Conservation (phyloP, 2,113 vertebrate species). For the Butorides virescens region DNA sequence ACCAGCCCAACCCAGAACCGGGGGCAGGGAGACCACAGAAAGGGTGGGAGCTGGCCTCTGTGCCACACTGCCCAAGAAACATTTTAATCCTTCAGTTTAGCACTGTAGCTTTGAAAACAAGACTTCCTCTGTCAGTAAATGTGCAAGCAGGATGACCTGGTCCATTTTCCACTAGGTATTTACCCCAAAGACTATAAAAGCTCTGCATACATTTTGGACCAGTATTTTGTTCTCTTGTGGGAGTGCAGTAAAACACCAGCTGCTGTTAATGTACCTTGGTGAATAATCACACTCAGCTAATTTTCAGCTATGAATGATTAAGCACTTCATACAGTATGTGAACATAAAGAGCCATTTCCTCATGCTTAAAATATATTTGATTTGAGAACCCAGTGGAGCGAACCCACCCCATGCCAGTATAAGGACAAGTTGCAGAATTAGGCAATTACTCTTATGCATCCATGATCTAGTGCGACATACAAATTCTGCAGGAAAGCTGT, state of each 20-base stretch:
- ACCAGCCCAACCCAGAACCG: not conserved
- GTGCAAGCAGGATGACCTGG: not conserved
- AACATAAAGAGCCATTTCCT: slow-evolving; percentile 44
- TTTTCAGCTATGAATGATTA: slow-evolving; percentile 66
- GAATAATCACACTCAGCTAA: slow-evolving; percentile 62
- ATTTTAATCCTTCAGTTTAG: not conserved
- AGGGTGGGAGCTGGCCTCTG: not conserved
- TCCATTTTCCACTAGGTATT: not conserved
- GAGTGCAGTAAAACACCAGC: slow-evolving; percentile 46
- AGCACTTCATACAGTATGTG: slow-evolving; percentile 47
- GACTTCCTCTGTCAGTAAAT: not conserved
- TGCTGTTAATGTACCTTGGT: slow-evolving; percentile 63
- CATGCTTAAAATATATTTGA: slow-evolving; percentile 48
- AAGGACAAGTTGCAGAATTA: not conserved
- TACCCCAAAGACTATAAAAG: not conserved
- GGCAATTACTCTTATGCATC: not conserved
- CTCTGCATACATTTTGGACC: not conserved
- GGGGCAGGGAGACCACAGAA: not conserved
- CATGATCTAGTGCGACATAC: not conserved
- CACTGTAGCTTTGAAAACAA: not conserved
- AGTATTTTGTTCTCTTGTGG: slow-evolving; percentile 1
- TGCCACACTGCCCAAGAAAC: not conserved
- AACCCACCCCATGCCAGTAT: not conserved
- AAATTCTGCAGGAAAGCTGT: not conserved
- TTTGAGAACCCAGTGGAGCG: not conserved